A percentile compares a stretch with the other conserved stretches of the same genome.
Evolutionary conservation across 2,113 vertebrate species (phyloP).

Genomic region (Percina caprodes): DNA sequence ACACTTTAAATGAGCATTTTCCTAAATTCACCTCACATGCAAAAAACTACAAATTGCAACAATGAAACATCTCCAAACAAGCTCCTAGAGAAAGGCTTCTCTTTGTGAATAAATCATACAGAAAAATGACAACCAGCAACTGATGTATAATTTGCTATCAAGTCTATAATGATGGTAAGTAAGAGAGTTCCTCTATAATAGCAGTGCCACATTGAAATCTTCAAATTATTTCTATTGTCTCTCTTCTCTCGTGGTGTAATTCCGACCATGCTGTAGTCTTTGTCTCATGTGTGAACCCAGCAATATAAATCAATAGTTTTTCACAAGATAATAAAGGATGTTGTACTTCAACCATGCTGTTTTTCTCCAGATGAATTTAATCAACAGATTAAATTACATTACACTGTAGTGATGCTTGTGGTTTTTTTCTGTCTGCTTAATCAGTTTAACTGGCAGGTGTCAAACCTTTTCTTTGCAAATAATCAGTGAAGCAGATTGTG

Average conservation of each 20-base stretch:
- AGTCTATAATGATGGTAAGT: conserved; percentile 46
- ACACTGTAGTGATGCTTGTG: not conserved
- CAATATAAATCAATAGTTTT: conserved; percentile 68
- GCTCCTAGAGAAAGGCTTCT: not conserved
- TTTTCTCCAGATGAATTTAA: conserved; percentile 46
- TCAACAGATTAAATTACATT: conserved; percentile 30
- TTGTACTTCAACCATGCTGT: conserved; percentile 21
- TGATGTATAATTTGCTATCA: conserved; percentile 53
- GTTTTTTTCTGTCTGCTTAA: not conserved
- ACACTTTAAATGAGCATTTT: conserved; percentile 2
- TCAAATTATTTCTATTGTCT: conserved; percentile 59
- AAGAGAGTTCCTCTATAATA: conserved; percentile 47
- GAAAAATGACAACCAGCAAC: conserved; percentile 11
- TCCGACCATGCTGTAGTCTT: conserved; percentile 41
- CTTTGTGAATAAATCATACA: conserved; percentile 51
- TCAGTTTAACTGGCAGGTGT: conserved; percentile 7
- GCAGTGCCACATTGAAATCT: conserved; percentile 53
- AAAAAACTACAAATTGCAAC: conserved; percentile 5
- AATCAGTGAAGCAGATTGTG: not conserved
- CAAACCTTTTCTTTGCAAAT: not conserved
- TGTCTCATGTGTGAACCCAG: conserved; percentile 56
- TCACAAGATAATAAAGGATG: conserved; percentile 63
- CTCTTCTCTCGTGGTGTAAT: conserved; percentile 37
- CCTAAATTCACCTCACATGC: not conserved
- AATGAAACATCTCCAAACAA: conserved; percentile 36